A percentile compares a stretch with the other conserved stretches of the same genome.
These are phyloP conservation scores for Morpho deidamia DNA, from an alignment of 2,888 invertebrate genomes.

Conservation along the genomic window DNA sequence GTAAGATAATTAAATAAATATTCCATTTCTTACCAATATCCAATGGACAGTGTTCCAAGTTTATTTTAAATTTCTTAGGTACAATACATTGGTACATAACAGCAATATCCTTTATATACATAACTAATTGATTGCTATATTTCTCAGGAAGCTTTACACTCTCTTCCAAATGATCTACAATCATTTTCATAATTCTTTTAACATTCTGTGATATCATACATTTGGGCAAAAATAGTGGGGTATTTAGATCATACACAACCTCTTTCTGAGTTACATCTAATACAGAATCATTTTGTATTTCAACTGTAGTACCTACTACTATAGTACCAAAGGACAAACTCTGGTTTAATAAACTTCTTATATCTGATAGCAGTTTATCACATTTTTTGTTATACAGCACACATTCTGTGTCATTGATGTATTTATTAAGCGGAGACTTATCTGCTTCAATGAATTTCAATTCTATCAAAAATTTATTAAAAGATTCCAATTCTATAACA, in stretches of 20 bases:
- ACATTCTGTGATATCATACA: slow-evolving; percentile 66
- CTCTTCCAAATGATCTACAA: slow-evolving; percentile 62
- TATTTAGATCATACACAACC: slow-evolving; percentile 46
- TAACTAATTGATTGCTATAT: slow-evolving; percentile 53
- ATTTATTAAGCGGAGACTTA: slow-evolving; percentile 61
- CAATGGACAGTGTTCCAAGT: slow-evolving; percentile 59
- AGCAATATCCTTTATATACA: slow-evolving; percentile 61
- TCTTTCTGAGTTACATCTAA: slow-evolving; percentile 45
- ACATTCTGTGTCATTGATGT: slow-evolving; percentile 62
- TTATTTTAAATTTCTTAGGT: slow-evolving; percentile 60
- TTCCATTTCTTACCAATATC: slow-evolving; percentile 58
- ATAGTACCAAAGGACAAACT: slow-evolving; percentile 56
- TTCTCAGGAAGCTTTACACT: slow-evolving; percentile 56
- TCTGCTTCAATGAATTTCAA: slow-evolving; percentile 59
- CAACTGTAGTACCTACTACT: slow-evolving; percentile 40
- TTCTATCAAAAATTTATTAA: slow-evolving; percentile 67
- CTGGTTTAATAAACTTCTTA: slow-evolving; percentile 49
- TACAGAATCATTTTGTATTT: slow-evolving; percentile 41
- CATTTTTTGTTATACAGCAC: slow-evolving; percentile 68
- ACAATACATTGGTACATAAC: slow-evolving; percentile 66
- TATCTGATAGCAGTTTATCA: slow-evolving; percentile 58
- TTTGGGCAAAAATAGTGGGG: slow-evolving; percentile 60
- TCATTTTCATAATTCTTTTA: slow-evolving; percentile 51
- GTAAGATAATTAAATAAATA: too few species aligned
- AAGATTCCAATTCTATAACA: slow-evolving; percentile 59